Evolutionary conservation across 2,113 vertebrate species (phyloP).

Genomic region (Tychaedon coryphoeus): DNA sequence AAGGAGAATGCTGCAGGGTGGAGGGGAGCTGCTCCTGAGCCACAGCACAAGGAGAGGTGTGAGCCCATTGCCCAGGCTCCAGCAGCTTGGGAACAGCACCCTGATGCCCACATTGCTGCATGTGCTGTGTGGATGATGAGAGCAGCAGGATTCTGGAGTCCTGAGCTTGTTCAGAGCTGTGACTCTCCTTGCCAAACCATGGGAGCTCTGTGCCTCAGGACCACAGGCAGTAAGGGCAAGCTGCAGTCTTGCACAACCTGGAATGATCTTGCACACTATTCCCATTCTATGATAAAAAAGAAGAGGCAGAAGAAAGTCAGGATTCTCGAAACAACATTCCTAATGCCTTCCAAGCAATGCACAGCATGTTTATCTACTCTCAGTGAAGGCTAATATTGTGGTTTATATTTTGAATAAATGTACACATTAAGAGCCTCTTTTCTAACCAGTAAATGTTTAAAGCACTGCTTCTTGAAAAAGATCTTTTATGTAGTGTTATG

Average conservation of each 20-base stretch:
- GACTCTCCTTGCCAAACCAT: background rate
- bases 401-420: background rate
- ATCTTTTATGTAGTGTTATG: background rate
- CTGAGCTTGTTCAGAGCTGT: background rate
- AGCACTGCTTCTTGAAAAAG: background rate
- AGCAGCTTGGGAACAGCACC: background rate
- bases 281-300: background rate
- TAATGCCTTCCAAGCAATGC: background rate
- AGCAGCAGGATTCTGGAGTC: background rate
- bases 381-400: background rate
- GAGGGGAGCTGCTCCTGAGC: fast-evolving
- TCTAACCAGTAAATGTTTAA: background rate
- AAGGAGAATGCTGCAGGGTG: background rate
- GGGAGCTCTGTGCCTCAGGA: fast-evolving
- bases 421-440: background rate
- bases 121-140: background rate
- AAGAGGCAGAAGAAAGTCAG: background rate
- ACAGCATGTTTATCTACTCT: background rate
- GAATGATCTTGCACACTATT: background rate
- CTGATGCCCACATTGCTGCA: background rate
- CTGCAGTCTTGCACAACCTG: background rate
- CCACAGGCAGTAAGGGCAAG: fast-evolving
- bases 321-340: background rate
- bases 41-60: fast-evolving
- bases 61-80: background rate